Conservation (phyloP, 2,797 vertebrate genomes). For the Peromyscus aztecus region DNA sequence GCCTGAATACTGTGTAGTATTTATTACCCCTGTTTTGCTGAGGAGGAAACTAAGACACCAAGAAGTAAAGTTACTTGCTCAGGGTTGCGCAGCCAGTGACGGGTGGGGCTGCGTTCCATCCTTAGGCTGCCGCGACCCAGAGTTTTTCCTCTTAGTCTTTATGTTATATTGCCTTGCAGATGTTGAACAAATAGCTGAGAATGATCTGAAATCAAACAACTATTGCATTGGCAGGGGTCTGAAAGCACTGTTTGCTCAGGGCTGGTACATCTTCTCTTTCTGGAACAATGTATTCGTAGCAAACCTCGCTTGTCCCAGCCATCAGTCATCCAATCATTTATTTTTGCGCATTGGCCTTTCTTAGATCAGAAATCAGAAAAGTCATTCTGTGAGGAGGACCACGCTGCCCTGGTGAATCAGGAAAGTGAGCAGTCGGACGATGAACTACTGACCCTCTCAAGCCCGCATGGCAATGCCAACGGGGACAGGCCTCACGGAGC, state of each 20-base stretch:
- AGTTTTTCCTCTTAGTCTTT: not conserved
- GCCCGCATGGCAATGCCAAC: slow-evolving; percentile 94
- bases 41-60: not conserved
- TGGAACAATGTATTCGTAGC: not conserved
- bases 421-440: slow-evolving; percentile 98
- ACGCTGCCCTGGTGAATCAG: slow-evolving; percentile 92
- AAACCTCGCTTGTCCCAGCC: not conserved
- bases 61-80: not conserved
- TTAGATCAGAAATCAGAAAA: slow-evolving; percentile 91
- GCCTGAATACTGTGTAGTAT: not conserved
- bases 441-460: slow-evolving; percentile 98
- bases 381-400: slow-evolving; percentile 91
- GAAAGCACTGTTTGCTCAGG: not conserved
- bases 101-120: not conserved
- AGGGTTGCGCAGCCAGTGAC: not conserved
- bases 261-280: not conserved
- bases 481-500: slow-evolving; percentile 88
- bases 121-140: not conserved
- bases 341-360: slow-evolving; percentile 2
- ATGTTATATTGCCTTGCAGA: not conserved
- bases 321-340: not conserved
- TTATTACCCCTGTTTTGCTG: not conserved
- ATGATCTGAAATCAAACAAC: not conserved
- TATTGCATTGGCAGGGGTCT: not conserved
- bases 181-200: not conserved